Evolutionary conservation across 1,140 invertebrate genomes (phyloP), one percentile per base, ranked within the genome.

Genomic region (Lerema accius): DNA sequence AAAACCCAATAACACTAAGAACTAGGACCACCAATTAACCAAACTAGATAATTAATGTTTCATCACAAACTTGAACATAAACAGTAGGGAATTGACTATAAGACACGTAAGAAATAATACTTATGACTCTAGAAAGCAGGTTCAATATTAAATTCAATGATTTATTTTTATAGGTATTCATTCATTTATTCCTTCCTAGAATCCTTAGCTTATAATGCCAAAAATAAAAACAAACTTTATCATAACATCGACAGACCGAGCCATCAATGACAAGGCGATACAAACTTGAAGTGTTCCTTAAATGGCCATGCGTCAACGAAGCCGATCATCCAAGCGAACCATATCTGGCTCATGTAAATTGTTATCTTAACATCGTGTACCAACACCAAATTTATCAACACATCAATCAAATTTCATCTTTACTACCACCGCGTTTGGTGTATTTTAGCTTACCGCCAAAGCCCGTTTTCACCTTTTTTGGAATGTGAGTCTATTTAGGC

Each of bases 321-420:
- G 51, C 23, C 50, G 55, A 68, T 70, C 67, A 70, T 71, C 49
- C 63, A 50, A 39, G 1, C 53, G 6, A 4, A 39, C 76, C 71
- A 76, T 76, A 67, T 66, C 66, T 65, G 72, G 69, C 39, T 26
- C 53, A 69, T 71, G 73, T 79, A 79, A 79, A 79, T 79, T 74
- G 64, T 68, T 79, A 75, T 75, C 72, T 69, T 67, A 79, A 79
- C 66, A 71, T 71, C 68, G 71, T 66, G 70, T 63, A 28, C 56
- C 51, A 65, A 67, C 61, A 65, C 40, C 59, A 65, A 63, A 53
- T 59, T 65, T 56, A 55, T n/a, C 6, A 39, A 2, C 5, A 23
- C 11, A 46, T 7, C 37, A 64, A 50, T 55, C 10, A 45, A 76
- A 45, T 59, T 67, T 35, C 5, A 51, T 67, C 66, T 62, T 13